Conservation (phyloP, 2,888 invertebrate species). For the Tipula confusa region DNA sequence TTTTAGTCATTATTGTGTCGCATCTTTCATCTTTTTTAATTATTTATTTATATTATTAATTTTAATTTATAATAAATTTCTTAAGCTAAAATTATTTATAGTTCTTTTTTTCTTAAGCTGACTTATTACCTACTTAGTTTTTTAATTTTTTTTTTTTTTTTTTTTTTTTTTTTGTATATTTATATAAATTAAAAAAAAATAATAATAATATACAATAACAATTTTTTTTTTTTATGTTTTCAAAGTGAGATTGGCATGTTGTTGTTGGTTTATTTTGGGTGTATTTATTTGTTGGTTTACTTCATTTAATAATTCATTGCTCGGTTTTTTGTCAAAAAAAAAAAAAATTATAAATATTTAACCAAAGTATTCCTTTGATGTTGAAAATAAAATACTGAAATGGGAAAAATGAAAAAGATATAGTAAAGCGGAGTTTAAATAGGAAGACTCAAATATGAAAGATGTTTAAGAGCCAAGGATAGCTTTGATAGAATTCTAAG, state of each 20-base stretch:
- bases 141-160: background rate
- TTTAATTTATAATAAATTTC: slow-evolving; percentile 12
- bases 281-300: background rate
- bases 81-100: slow-evolving; percentile 25
- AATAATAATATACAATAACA: background rate
- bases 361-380: background rate
- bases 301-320: background rate
- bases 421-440: no score
- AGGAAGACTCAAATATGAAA: no score
- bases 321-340: background rate
- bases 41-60: background rate
- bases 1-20: slow-evolving; percentile 7
- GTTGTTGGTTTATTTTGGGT: background rate
- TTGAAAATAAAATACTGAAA: background rate
- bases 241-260: background rate
- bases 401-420: background rate
- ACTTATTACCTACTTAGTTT: slow-evolving; percentile 4
- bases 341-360: background rate
- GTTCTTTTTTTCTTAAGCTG: slow-evolving; percentile 21
- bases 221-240: background rate
- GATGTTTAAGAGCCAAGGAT: background rate
- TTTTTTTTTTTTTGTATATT: background rate
- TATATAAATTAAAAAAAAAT: slow-evolving; percentile 20
- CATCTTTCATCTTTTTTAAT: background rate
- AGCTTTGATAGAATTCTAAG: no score